A percentile compares a stretch with the other conserved stretches of the same genome.
Conservation (phyloP, 2,888 invertebrate species). For the Theodoxus fluviatilis region DNA sequence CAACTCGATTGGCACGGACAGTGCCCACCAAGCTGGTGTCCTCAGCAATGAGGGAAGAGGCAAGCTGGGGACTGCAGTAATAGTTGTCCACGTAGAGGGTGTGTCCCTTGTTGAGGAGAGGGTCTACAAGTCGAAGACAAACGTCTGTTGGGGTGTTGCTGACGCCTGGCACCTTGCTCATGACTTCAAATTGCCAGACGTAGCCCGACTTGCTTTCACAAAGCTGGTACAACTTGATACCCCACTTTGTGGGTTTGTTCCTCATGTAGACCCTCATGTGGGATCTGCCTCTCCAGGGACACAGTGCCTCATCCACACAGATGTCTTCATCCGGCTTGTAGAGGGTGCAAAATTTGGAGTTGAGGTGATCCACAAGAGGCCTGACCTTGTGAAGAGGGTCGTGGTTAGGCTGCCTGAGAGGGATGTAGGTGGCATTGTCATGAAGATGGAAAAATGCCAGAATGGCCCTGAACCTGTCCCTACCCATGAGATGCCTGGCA, state of each 20-base stretch:
- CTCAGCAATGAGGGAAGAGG: not conserved
- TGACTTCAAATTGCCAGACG: slow-evolving; percentile 10
- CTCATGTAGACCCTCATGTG: slow-evolving; percentile 13
- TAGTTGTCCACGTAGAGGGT: slow-evolving; percentile 28
- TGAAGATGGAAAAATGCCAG: no score
- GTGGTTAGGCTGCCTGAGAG: no score
- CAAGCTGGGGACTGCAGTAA: slow-evolving; percentile 25
- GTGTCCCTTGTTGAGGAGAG: slow-evolving; percentile 11
- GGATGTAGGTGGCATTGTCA: no score
- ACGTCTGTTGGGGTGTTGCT: slow-evolving; percentile 23
- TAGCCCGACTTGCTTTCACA: slow-evolving; percentile 16
- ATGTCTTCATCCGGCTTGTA: slow-evolving; percentile 10
- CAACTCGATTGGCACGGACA: slow-evolving; percentile 18
- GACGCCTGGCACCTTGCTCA: not conserved
- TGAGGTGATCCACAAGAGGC: not conserved
- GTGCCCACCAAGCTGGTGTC: slow-evolving; percentile 26
- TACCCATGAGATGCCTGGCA: not conserved
- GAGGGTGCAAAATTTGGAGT: not conserved
- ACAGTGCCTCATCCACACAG: slow-evolving; percentile 19
- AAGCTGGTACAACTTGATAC: slow-evolving; percentile 5
- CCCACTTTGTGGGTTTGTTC: slow-evolving; percentile 21
- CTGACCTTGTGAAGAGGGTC: slow-evolving; percentile 10
- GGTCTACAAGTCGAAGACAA: slow-evolving; percentile 1
- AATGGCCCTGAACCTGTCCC: no score
- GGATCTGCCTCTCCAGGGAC: slow-evolving; percentile 18